Base-by-base conservation (phyloP, 2,888 invertebrate genomes). In the Sesia bembeciformis region DNA sequence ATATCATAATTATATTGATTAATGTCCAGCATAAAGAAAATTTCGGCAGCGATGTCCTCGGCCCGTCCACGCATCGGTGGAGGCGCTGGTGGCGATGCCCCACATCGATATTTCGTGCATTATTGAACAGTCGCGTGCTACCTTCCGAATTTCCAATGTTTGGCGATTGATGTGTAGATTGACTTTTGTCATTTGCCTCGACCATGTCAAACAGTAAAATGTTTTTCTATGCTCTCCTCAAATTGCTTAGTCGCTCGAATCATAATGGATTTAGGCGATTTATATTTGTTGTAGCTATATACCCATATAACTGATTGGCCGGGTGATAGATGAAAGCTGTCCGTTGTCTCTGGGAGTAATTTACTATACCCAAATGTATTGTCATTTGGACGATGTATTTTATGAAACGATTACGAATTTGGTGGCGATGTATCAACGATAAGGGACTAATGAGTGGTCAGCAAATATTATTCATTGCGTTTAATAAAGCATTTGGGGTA, bases 101-200 rank as follows among this genome's bases (percentile, higher is more conserved):
- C 83, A 88, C 85, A 84, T 89, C 89, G 87, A 89, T 89, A 88
- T 80, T 81, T 79, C 82, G 75, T 89, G 81, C 85, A 89, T 89
- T 87, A 89, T 89, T 89, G 76, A 89, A 76, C 74, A 85, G 79
- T 87, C 78, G 88, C 89, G 88, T 89, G 88, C 70, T 78, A 71
- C 85, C 85, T 81, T 78, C 88, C 80, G 81, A 89, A 88, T 85
- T 86, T 88, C 79, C 79, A 84, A 85, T 87, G 88, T 88, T 89
- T 88, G 88, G 86, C 88, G 87, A 87, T 87, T 87, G 88, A 84
- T 86, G 86, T 86, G 82, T 88, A 88, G 88, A 89, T 89, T 87
- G 88, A 88, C 86, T 88, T 88, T 88, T 87, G 87, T 88, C 89
- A 89, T 89, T 88, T 88, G 77, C 85, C 72, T 81, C 79, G 81